Percentiles rank a stretch among this genome's conserved stretches.
Conservation (phyloP, 2,797 vertebrate genomes). For the Enteromius thamalakanensis region DNA sequence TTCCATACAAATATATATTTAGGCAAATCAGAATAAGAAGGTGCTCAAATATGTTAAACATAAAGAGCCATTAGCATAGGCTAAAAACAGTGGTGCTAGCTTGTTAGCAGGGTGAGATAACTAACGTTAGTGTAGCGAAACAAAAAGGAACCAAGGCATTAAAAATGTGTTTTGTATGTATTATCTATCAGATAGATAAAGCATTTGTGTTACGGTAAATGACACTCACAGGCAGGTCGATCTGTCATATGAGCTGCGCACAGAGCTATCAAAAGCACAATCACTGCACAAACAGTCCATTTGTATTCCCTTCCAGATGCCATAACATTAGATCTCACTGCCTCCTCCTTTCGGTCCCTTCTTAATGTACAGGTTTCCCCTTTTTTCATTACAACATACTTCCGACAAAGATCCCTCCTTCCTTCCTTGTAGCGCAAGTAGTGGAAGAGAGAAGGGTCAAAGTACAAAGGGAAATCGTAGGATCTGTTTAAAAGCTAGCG, state of each 20-base stretch:
- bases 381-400: slow-evolving; percentile 66
- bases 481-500: not conserved
- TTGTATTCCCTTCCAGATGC: not conserved
- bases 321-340: slow-evolving; percentile 54
- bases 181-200: not conserved
- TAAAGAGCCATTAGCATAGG: slow-evolving; percentile 15
- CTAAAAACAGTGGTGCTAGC: slow-evolving; percentile 16
- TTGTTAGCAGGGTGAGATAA: not conserved
- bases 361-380: slow-evolving; percentile 40
- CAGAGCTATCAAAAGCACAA: slow-evolving; percentile 64
- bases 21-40: not conserved
- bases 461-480: slow-evolving; percentile 34
- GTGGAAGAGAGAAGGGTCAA: slow-evolving; percentile 72
- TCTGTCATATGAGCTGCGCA: slow-evolving; percentile 68
- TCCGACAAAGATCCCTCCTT: slow-evolving; percentile 58
- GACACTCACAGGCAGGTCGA: slow-evolving; percentile 70
- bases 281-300: slow-evolving; percentile 21
- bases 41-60: not conserved
- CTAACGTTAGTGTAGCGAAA: not conserved
- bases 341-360: not conserved
- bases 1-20: not conserved
- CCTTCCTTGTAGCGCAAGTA: slow-evolving; percentile 66
- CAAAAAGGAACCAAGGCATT: not conserved
- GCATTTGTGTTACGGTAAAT: not conserved
- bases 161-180: not conserved